Evolutionary conservation across 2,797 vertebrate species (phyloP), one percentile per base, ranked within the genome.

Genomic region (Ataeniobius toweri): DNA sequence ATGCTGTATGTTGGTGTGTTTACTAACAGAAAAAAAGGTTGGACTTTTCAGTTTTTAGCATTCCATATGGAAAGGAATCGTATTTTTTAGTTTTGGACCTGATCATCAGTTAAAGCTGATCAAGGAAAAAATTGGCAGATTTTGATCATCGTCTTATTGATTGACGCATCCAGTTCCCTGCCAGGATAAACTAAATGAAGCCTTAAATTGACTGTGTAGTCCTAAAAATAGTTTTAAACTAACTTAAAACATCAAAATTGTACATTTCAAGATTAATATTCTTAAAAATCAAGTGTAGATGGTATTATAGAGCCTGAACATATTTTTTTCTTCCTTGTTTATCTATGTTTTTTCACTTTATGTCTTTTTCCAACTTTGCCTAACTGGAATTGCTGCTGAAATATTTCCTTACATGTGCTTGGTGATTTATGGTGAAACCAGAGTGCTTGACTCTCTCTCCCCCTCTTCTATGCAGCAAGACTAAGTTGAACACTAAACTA

Each of bases 391-490:
- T 69, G 73, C 6, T 76, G 13, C 71, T 56, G 24, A 71, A 75
- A 80, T 50, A 28, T 16, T 61, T 50, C 36, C 56, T 68, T 26
- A 69, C 18, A 7, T 28, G 59, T 63, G 1, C 26, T 20, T 22
- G 67, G 41, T 82, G 48, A 81, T 80, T 84, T 73, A 70, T 76
- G 77, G 65, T 80, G 83, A 83, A 86, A 82, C 71, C 55, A 74
- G 79, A 86, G 78, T 39, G 69, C 78, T 69, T 24, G 31, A 22
- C 22, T 44, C 48, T 46, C 73, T 65, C 65, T 10, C 65, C 24
- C 67, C 67, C 44, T 39, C 63, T 67, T 81, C 71, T 56, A 36
- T 74, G 59, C 71, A 71, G 41, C 67, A 75, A 61, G 65, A 56
- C 68, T 56, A 41, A 65, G 48, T 75, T 82, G 20, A 80, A 81